Conservation (phyloP, 2,888 invertebrate genomes). For the Hypercompe scribonia region DNA sequence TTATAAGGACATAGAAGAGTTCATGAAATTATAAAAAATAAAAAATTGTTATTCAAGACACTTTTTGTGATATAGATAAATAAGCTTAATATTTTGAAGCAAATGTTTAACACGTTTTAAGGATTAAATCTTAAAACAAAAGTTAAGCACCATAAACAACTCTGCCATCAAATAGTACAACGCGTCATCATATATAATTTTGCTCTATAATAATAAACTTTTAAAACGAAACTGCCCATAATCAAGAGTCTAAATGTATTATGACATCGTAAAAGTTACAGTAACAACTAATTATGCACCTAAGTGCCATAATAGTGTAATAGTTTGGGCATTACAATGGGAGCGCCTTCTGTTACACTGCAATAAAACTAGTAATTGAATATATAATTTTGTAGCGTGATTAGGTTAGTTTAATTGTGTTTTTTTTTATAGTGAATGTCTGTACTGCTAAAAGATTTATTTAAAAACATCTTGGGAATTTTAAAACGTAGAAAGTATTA, state of each 20-base stretch:
- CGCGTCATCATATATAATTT: neutral
- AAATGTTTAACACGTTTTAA: neutral
- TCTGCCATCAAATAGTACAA: constrained; percentile 2
- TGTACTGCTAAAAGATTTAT: neutral
- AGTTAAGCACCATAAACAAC: neutral
- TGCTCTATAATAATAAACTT: constrained; percentile 9
- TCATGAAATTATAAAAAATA: too few relatives aligned
- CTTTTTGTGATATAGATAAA: too few relatives aligned
- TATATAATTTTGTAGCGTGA: constrained; percentile 17
- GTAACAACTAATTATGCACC: constrained; percentile 40
- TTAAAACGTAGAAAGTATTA: neutral
- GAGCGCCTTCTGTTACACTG: constrained; percentile 23
- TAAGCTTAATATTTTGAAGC: too few relatives aligned
- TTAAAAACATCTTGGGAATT: neutral
- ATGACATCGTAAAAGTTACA: constrained; percentile 40
- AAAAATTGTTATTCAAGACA: too few relatives aligned
- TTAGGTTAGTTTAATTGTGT: neutral
- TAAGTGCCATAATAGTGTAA: constrained; percentile 35
- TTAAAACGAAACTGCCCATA: constrained; percentile 29
- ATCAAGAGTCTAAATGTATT: constrained; percentile 35
- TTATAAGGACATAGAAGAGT: too few relatives aligned
- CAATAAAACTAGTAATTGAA: constrained; percentile 38
- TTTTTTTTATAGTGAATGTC: neutral
- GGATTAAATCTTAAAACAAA: neutral
- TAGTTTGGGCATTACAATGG: constrained; percentile 34